These are phyloP conservation scores for Megalurothrips usitatus DNA, from an alignment of 2,888 invertebrate species.

Conservation along the genomic window DNA sequence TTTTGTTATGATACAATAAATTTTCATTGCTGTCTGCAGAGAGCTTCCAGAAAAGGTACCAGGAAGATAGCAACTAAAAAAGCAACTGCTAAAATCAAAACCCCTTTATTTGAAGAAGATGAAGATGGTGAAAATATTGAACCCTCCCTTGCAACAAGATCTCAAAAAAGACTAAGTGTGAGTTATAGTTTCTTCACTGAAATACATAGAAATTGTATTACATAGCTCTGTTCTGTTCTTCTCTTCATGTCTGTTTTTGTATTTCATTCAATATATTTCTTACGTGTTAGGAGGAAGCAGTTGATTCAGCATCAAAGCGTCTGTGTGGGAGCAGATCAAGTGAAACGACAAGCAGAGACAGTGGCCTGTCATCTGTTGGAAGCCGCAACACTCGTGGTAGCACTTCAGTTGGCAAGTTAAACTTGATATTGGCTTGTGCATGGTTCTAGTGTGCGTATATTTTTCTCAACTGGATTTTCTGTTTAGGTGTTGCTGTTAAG, in stretches of 20 bases:
- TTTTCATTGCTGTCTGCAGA: neutral
- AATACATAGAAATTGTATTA: too few relatives aligned
- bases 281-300: neutral
- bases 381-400: neutral
- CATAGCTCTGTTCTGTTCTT: too few relatives aligned
- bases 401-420: neutral
- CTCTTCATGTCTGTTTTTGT: too few relatives aligned
- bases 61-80: neutral
- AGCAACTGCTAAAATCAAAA: neutral
- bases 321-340: neutral
- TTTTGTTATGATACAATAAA: neutral
- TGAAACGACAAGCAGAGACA: slow-evolving; percentile 6
- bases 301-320: neutral
- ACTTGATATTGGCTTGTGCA: neutral
- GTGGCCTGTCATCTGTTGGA: slow-evolving; percentile 6
- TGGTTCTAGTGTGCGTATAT: neutral
- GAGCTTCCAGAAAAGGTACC: too few relatives aligned
- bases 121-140: neutral
- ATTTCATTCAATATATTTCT: too few relatives aligned
- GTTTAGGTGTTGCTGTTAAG: neutral
- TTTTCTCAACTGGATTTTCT: neutral
- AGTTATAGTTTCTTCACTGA: neutral
- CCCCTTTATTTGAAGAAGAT: neutral
- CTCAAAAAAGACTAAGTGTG: neutral
- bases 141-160: neutral